Conservation (phyloP, 2,888 invertebrate genomes). For the Odiellus spinosus region DNA sequence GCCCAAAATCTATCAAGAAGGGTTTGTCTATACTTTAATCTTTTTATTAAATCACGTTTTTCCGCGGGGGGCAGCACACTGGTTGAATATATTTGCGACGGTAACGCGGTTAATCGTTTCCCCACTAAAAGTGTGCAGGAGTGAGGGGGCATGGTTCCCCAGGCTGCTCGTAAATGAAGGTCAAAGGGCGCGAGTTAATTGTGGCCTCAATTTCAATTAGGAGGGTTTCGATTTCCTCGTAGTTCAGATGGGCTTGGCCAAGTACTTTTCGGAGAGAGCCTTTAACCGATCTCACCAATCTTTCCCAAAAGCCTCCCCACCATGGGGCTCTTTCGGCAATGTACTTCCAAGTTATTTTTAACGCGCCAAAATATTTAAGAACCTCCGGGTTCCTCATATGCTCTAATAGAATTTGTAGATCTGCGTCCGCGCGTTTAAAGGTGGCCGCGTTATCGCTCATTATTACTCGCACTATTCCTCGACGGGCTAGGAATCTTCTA, state of each 20-base stretch:
- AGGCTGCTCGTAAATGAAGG: slow-evolving; percentile 22
- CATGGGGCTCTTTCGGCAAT: slow-evolving; percentile 30
- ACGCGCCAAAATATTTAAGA: neutral
- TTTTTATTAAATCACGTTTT: too few relatives aligned
- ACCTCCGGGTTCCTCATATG: slow-evolving; percentile 8
- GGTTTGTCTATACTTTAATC: too few relatives aligned
- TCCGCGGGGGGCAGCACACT: too few relatives aligned
- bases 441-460: slow-evolving; percentile 30
- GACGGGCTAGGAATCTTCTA: slow-evolving; percentile 24
- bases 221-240: slow-evolving; percentile 23
- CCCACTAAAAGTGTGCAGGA: too few relatives aligned
- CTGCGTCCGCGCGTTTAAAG: slow-evolving; percentile 24
- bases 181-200: slow-evolving; percentile 27
- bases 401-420: slow-evolving; percentile 22
- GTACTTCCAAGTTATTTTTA: slow-evolving; percentile 24
- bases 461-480: slow-evolving; percentile 24
- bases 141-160: too few relatives aligned
- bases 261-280: slow-evolving; percentile 25
- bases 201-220: slow-evolving; percentile 23
- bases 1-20: too few relatives aligned
- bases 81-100: too few relatives aligned
- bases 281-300: slow-evolving; percentile 30
- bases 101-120: too few relatives aligned
- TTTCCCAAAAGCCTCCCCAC: slow-evolving; percentile 33
- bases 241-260: slow-evolving; percentile 29